Evolutionary conservation across 30 jellyfish, hydroid and myxozoan species (phyloP), one percentile per base, ranked within the genome.

Genomic region (Pelagia noctiluca): DNA sequence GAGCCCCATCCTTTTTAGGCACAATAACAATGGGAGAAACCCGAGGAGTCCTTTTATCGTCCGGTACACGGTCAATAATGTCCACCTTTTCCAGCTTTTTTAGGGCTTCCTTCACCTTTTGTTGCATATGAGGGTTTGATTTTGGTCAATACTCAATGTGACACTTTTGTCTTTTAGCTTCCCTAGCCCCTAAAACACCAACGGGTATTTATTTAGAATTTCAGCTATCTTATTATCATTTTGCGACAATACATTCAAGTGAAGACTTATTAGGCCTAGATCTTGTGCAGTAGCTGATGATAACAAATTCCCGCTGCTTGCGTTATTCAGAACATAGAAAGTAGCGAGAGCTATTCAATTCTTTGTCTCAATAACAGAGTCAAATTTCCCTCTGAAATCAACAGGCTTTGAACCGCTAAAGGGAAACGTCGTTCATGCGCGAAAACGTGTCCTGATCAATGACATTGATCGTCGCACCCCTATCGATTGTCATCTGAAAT

Each of bases 401-500:
- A 78, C 81, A 1, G 81, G 89, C 7, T 33, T 42, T 78, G 52
- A 2, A 19, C 60, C 22, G 28, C 25, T 63, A 60, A 30, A 78
- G 3, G 81, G 50, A 48, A 50, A 64, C 10, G 81, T 60, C 23
- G 89, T 63, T 26, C 35, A 48, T 31, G 16, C 71, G 35, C 60
- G 33, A 24, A 57, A 33, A 16, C 60, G 73, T 42, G 19, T 60
- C 71, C 4, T 63, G 2, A 62, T 78, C 81, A 21, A 78, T 62
- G 35, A 78, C 81, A 36, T 78, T 78, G 26, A 78, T 78, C 8
- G 78, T 60, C 37, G 88, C 77, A 31, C 88, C 88, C 23, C 61
- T 76, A 49, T 57, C 88, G 5, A 25, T 36, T 25, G 76, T 75
- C 50, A 52, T 50, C 23, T 50, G 54, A 24, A 75, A 50, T 1